Base-by-base conservation (phyloP, 2,888 invertebrate genomes). In the Aphidoletes aphidimyza region DNA sequence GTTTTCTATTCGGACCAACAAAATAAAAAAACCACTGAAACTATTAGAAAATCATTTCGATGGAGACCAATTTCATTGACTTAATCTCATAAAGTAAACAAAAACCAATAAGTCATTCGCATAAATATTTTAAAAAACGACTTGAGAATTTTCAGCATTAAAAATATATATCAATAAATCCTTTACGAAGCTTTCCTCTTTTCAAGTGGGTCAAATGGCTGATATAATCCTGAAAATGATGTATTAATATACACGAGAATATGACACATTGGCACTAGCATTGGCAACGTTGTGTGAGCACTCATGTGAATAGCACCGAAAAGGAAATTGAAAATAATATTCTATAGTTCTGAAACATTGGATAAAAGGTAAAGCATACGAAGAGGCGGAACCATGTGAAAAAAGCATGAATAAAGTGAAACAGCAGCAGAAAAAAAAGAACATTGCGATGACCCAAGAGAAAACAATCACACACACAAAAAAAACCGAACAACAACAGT, bases 191-290 rank as follows among this genome's bases (percentile, higher is more conserved):
- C 11, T 2, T 47, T 69, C 11, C 30, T 69, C 11, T 30, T n/a
- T n/a, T n/a, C n/a, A n/a, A n/a, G 30, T n/a, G 34, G 11, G 9
- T 14, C 2, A 30, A 30, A 34, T 30, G 30, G 5, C 9, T 30
- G 6, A 30, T 11, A 30, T 69, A 69, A 69, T 69, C 69, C 69
- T 14, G 19, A n/a, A 81, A 81, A 81, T 81, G 81, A 81, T 81
- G 81, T 81, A 81, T 37, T 81, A 81, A 81, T 37, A 81, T 37
- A 36, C 22, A 34, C n/a, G 8, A 69, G 34, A 69, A 69, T 69
- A 37, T 37, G 81, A 81, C 81, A 37, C 81, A 37, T n/a, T 37
- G 22, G 37, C 81, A 8, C n/a, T 54, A 42, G 6, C 42, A 42
- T n/a, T n/a, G n/a, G n/a, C 42, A 42, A 9, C 42, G 14, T n/a